A percentile compares a stretch with the other conserved stretches of the same genome.
phyloP scores from a whole-genome alignment of 2,797 vertebrate genomes.

The Brotogeris chrysoptera region DNA sequence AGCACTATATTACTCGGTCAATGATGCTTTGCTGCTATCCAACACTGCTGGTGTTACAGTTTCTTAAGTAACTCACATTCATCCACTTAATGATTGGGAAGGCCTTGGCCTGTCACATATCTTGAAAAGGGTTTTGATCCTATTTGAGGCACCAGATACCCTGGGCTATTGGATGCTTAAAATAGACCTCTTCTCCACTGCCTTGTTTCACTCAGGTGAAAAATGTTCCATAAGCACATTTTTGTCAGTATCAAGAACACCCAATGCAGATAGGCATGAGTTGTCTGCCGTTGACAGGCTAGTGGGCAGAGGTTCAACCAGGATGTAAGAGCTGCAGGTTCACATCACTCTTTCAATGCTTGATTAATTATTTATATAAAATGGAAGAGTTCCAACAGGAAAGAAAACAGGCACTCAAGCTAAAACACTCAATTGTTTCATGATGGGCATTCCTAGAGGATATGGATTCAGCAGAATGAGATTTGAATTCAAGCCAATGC shows the following conservation, averaged over 20 bases:
- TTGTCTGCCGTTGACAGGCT: background rate
- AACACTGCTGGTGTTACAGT: background rate
- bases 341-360: background rate
- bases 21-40: background rate
- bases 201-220: background rate
- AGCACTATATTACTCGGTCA: background rate
- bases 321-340: background rate
- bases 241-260: background rate
- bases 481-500: constrained; percentile 1
- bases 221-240: background rate
- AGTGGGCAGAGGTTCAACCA: background rate
- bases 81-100: background rate
- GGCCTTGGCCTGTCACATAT: background rate
- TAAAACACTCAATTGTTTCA: background rate
- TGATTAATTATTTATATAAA: constrained; percentile 33
- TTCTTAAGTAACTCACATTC: background rate
- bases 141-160: background rate
- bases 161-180: background rate
- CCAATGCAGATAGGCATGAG: background rate
- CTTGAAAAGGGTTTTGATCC: background rate
- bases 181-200: background rate
- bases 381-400: background rate
- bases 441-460: constrained; percentile 1
- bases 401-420: background rate
- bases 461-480: background rate